Evolutionary conservation across 2,113 vertebrate species (phyloP).

Genomic region (Embiotoca jacksoni): DNA sequence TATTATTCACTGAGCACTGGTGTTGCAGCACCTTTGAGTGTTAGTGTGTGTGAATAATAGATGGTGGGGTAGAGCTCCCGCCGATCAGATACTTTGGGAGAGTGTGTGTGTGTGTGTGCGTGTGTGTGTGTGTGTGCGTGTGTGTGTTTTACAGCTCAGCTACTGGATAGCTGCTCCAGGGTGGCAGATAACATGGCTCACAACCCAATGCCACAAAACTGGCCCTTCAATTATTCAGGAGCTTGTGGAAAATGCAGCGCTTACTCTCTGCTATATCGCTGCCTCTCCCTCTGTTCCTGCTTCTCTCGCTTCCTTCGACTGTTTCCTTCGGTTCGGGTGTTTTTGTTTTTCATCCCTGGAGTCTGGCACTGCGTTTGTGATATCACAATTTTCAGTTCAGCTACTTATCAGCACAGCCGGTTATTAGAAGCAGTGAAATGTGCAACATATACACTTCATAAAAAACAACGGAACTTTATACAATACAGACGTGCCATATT

Average conservation of each 20-base stretch:
- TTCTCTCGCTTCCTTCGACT: slow-evolving; percentile 9
- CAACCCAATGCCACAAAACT: slow-evolving; percentile 59
- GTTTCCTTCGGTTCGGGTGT: background rate
- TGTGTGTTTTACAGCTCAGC: slow-evolving; percentile 55
- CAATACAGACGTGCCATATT: background rate
- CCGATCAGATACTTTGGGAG: slow-evolving; percentile 54
- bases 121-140: slow-evolving; percentile 25
- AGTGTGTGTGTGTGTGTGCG: slow-evolving; percentile 26
- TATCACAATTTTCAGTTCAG: slow-evolving; percentile 42
- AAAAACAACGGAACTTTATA: background rate
- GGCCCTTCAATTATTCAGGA: slow-evolving; percentile 73
- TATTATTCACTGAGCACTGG: slow-evolving; percentile 67
- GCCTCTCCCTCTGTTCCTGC: slow-evolving; percentile 12
- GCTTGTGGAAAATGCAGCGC: slow-evolving; percentile 44
- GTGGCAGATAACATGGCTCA: slow-evolving; percentile 72
- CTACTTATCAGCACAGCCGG: slow-evolving; percentile 18
- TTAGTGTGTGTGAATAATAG: slow-evolving; percentile 74
- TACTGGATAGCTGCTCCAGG: slow-evolving; percentile 63
- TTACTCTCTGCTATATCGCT: slow-evolving; percentile 26
- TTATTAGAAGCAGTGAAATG: background rate
- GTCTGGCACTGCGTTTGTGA: slow-evolving; percentile 1
- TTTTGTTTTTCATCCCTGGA: slow-evolving; percentile 4
- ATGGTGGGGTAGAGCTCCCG: slow-evolving; percentile 60
- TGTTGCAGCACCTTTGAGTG: slow-evolving; percentile 58
- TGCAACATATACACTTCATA: background rate